Evolutionary conservation across 2,797 vertebrate species (phyloP).

Genomic region (Calcarius lapponicus): DNA sequence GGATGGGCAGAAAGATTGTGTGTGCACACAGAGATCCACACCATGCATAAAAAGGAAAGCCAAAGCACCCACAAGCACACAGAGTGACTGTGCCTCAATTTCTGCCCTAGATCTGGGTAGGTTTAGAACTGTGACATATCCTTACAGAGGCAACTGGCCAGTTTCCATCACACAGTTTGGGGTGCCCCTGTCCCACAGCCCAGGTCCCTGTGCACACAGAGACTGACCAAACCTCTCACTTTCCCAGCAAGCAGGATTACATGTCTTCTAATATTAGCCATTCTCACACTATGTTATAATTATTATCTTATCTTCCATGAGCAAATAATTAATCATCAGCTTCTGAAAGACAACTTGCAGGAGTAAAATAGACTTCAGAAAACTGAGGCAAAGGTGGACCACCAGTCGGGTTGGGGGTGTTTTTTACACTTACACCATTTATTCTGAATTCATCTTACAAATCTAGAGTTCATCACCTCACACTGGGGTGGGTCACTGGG

Average conservation of each 20-base stretch:
- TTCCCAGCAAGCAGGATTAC: background rate
- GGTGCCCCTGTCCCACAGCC: background rate
- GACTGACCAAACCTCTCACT: background rate
- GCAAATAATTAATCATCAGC: background rate
- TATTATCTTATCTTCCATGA: background rate
- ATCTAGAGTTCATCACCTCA: background rate
- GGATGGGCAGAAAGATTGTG: background rate
- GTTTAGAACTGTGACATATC: background rate
- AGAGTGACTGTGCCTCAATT: background rate
- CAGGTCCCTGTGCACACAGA: background rate
- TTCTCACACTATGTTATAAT: background rate
- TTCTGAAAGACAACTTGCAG: background rate
- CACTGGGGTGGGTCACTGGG: background rate
- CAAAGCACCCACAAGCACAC: background rate
- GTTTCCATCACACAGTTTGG: background rate
- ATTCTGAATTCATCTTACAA: background rate
- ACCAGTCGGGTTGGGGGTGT: background rate
- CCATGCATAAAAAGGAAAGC: background rate
- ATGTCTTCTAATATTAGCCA: background rate
- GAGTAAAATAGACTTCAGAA: background rate
- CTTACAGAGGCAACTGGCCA: background rate
- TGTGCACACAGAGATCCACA: background rate
- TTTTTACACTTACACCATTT: background rate
- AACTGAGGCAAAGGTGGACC: background rate
- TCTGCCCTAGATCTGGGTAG: background rate